These are phyloP conservation scores for Natator depressus DNA, from an alignment of 2,113 vertebrate species.

Conservation along the genomic window DNA sequence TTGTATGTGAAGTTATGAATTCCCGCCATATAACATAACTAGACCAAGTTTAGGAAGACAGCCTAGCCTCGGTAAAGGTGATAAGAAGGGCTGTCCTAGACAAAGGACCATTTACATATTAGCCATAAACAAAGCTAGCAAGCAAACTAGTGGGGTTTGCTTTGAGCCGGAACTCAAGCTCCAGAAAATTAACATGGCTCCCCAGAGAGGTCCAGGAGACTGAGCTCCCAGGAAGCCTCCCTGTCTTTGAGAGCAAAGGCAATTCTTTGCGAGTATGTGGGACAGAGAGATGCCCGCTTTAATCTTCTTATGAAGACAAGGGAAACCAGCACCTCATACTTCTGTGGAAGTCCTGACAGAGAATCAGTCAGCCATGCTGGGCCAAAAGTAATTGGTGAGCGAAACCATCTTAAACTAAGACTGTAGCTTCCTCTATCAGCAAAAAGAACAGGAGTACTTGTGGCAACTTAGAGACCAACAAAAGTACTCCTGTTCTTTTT, in stretches of 20 bases:
- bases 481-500: too few relatives aligned
- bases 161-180: too few relatives aligned
- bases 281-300: not conserved
- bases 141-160: too few relatives aligned
- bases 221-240: not conserved
- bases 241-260: not conserved
- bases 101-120: too few relatives aligned
- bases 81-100: too few relatives aligned
- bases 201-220: not conserved
- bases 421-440: not conserved
- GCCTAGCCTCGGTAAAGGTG: too few relatives aligned
- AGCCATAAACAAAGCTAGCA: too few relatives aligned
- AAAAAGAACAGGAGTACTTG: too few relatives aligned
- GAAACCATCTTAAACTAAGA: not conserved
- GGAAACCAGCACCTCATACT: not conserved
- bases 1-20: too few relatives aligned
- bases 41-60: too few relatives aligned
- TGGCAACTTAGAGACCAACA: too few relatives aligned
- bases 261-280: not conserved
- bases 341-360: not conserved
- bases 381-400: not conserved
- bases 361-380: not conserved
- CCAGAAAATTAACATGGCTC: not conserved
- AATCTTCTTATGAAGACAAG: not conserved
- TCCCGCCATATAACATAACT: too few relatives aligned